Evolutionary conservation across 1,140 invertebrate genomes (phyloP), one percentile per base, ranked within the genome.

Genomic region (Saccostrea cuccullata): DNA sequence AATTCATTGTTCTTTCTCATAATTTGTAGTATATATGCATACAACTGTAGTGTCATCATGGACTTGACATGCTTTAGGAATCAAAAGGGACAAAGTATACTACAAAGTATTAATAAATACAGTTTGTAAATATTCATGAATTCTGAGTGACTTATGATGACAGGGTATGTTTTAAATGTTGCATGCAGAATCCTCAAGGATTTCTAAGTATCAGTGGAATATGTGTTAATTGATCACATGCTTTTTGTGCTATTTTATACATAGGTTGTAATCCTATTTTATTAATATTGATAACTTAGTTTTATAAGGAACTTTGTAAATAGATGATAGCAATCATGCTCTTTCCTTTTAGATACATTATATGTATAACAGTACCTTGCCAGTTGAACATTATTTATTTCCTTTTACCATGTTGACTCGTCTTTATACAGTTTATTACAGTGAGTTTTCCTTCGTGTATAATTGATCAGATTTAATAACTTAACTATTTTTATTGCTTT

Each of bases 311-410:
- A 15, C 26, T 36, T 13, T 77, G 70, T 77, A 77, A 77, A 30
- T 77, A 36, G 23, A 77, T 12, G 26, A 77, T 77, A 30, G 26
- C 30, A 2, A 30, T 77, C 23, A 26, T 77, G 26, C 70, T 77
- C 26, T 77, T 77, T 77, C 23, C 36, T 77, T 77, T 77, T 77
- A 77, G 70, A 77, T 40, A 77, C 30, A 77, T 36, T 77, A 30
- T 77, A 77, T 77, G 70, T 77, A 77, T 30, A 15, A 36, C 13
- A 12, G 36, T 30, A 77, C 12, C 2, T 36, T 77, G 26, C 26
- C 70, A 77, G 11, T 2, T 30, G 30, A 30, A 77, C 36, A 26
- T 77, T 77, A 36, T 13, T 77, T 36, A 36, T 30, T 77, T 30
- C 70, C 36, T 77, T 77, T 77, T 30, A 77, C 30, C 2, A n/a